Evolutionary conservation across 1,140 invertebrate genomes (phyloP), one percentile per base, ranked within the genome.

Genomic region (Drosophila ficusphila): DNA sequence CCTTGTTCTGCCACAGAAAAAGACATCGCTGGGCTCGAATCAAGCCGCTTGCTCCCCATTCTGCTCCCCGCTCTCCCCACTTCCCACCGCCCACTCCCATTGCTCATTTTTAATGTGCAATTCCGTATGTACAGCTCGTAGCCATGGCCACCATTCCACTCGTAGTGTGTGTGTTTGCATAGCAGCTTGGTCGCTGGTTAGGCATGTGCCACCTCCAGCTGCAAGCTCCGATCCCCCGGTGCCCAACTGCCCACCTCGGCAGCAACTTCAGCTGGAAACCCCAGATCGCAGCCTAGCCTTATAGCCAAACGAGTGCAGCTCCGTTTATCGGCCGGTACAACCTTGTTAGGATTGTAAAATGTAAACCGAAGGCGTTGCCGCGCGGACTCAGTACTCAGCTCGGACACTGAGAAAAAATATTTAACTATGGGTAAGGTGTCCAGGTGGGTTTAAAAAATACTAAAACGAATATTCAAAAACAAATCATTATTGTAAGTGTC

Each of bases 341-440:
- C 82, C 82, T 86, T 86, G 82, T 86, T 86, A 86, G 82, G 82
- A 88, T 88, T 88, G 82, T 77, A 86, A 86, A 86, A 86, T 86
- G 77, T 85, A 81, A 85, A 85, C 81, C 82, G 77, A 86, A 86
- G 82, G 82, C 82, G 82, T 86, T 88, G 77, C 76, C 76, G 9
- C 76, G 9, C 41, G 52, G 29, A 47, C 53, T 38, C 19, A 41
- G 58, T 44, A 8, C 38, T 27, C 36, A 46, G 29, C 49, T 77
- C 34, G 54, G 29, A 33, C 39, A 62, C 70, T 36, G 39, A 1
- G 8, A 4, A 2, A 34, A 33, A 61, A 14, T 4, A n/a, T n/a
- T n/a, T n/a, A n/a, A n/a, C n/a, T n/a, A n/a, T n/a, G n/a, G n/a
- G n/a, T n/a, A n/a, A n/a, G n/a, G n/a, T n/a, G n/a, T n/a, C n/a